Conservation (phyloP, 2,888 invertebrate species). For the Meganola albula region DNA sequence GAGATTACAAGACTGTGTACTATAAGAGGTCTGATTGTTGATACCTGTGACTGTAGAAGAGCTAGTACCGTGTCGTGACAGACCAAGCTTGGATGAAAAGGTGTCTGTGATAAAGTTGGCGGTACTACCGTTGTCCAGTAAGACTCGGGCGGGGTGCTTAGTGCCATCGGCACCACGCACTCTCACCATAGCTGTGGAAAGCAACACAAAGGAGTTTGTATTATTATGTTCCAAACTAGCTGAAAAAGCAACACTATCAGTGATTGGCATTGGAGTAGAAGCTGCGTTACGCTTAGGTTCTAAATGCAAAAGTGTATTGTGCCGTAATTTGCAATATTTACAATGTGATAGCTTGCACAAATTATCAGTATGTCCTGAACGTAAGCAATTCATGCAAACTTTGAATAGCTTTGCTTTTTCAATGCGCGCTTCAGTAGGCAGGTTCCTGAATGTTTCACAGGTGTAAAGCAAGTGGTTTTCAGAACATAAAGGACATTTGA, state of each 20-base stretch:
- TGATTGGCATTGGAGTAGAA: neutral
- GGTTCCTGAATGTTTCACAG: constrained; percentile 3
- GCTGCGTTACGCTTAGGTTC: neutral
- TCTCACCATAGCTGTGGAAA: constrained; percentile 7
- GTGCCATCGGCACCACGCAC: neutral
- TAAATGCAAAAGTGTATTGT: constrained; percentile 5
- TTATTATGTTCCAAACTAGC: constrained; percentile 1
- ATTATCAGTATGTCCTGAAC: constrained; percentile 1
- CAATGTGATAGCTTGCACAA: constrained; percentile 3
- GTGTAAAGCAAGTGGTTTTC: constrained; percentile 1
- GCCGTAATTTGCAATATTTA: constrained; percentile 3
- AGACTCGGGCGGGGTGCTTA: constrained; percentile 2
- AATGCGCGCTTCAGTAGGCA: constrained; percentile 3
- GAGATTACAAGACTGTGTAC: constrained; percentile 15
- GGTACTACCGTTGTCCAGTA: constrained; percentile 18
- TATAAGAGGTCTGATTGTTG: constrained; percentile 8
- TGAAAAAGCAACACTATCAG: constrained; percentile 1
- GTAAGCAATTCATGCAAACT: constrained; percentile 7
- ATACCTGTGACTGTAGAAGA: constrained; percentile 18
- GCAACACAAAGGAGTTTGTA: constrained; percentile 1
- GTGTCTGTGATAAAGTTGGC: constrained; percentile 12
- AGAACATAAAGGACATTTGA: constrained; percentile 3
- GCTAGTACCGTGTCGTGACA: constrained; percentile 6
- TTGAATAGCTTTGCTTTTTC: constrained; percentile 3
- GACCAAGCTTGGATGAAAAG: constrained; percentile 12